Base-by-base conservation (phyloP, 2,113 vertebrate genomes). In the Isurus oxyrinchus region DNA sequence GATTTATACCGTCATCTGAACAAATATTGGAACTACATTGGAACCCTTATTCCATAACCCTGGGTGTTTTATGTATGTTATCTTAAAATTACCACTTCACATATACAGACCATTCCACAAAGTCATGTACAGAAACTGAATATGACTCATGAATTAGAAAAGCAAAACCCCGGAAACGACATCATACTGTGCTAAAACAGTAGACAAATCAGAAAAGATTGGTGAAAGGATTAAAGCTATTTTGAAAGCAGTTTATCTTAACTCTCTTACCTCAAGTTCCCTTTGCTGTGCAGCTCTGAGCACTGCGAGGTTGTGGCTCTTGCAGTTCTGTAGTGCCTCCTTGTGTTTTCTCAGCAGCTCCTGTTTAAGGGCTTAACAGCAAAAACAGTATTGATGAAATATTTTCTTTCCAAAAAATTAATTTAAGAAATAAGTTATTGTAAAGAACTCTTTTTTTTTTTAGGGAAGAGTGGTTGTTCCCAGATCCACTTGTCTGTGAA, bases 271-370 rank as follows among this genome's bases (percentile, higher is more conserved):
- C 98, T 99, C 98, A 66, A 98, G 97, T 97, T 99, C 99, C 0
- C 97, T 97, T 97, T 99, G 99, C 97, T 99, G 99, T 91, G 98
- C 98, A 0, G 98, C 97, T 35, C 98, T 98, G 13, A 99, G 98
- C 94, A 99, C 97, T 0, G 98, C 97, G 96, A 99, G 96, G 97
- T 99, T 99, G 98, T 99, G 99, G 49, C 98, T 98, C 96, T 98
- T 98, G 97, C 99, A 99, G 96, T 97, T 96, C 96, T 98, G 99
- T 96, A 99, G 98, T n/a, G 98, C 98, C 25, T 99, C 98, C 97
- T 98, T 99, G 97, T 99, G 98, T 96, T 98, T 99, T 94, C 98
- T 98, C 40, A 98, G 96, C 86, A 99, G 97, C 1, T 99, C 98
- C 97, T 99, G 99, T 97, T 99, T 99, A 87, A 99, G 98, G 13